Evolutionary conservation across 2,797 vertebrate genomes (phyloP).

Genomic region (Parotocinclus haroldoi): DNA sequence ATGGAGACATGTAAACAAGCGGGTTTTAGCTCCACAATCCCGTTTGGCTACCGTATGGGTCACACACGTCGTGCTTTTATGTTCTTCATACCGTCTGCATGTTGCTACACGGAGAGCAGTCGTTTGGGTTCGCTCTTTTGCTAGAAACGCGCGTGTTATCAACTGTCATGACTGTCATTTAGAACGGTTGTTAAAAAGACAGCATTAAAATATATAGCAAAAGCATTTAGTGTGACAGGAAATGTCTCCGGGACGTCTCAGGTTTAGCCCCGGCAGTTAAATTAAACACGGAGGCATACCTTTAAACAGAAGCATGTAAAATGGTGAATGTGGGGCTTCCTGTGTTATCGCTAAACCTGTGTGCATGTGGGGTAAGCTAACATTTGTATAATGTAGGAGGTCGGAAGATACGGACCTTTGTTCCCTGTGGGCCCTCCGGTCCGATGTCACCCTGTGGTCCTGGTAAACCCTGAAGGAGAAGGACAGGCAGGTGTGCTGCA

Average conservation of each 20-base stretch:
- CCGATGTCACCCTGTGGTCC: slow-evolving; percentile 83
- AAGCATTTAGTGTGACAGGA: slow-evolving; percentile 46
- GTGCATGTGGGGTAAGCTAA: slow-evolving; percentile 28
- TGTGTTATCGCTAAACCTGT: slow-evolving; percentile 41
- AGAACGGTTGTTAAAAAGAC: slow-evolving; percentile 31
- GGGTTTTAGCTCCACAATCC: slow-evolving; percentile 9
- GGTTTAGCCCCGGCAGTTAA: slow-evolving; percentile 38
- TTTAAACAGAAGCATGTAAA: slow-evolving; percentile 42
- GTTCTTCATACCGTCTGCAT: slow-evolving; percentile 47
- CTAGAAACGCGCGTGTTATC: slow-evolving; percentile 51
- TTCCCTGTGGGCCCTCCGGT: slow-evolving; percentile 79
- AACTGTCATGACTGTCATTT: slow-evolving; percentile 32
- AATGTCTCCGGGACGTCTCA: slow-evolving; percentile 37
- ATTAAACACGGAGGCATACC: slow-evolving; percentile 56
- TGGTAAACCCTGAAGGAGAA: slow-evolving; percentile 73
- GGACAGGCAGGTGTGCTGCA: slow-evolving; percentile 35
- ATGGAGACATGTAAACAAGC: neutral
- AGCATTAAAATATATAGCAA: slow-evolving; percentile 51
- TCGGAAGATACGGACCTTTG: slow-evolving; percentile 73
- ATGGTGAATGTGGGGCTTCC: slow-evolving; percentile 18
- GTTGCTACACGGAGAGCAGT: slow-evolving; percentile 52
- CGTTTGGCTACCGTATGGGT: neutral
- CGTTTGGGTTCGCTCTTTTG: slow-evolving; percentile 30
- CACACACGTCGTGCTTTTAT: slow-evolving; percentile 22
- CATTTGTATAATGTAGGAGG: slow-evolving; percentile 40